A percentile compares a stretch with the other conserved stretches of the same genome.
Conservation (phyloP, 2,888 invertebrate species). For the Pinctada fucata region DNA sequence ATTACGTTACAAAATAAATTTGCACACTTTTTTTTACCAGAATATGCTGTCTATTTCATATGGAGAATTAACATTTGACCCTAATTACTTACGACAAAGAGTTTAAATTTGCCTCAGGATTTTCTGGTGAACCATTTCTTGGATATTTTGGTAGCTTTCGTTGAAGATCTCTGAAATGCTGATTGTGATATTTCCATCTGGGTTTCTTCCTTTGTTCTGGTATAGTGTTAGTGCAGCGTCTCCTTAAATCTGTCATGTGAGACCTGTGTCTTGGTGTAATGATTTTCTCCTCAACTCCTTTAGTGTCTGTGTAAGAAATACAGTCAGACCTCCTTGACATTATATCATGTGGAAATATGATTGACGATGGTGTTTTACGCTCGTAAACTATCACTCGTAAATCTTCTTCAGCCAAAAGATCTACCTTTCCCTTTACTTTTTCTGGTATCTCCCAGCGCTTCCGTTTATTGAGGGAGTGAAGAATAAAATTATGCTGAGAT, state of each 20-base stretch:
- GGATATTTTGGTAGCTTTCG: not conserved
- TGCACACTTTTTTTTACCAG: not conserved
- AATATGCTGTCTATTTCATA: not conserved
- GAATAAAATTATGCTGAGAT: not conserved
- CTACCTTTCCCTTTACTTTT: not conserved
- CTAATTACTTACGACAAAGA: not conserved
- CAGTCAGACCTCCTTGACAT: not conserved
- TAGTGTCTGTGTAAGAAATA: not conserved
- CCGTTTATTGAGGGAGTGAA: not conserved
- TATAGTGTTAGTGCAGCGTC: not conserved
- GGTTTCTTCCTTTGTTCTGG: not conserved
- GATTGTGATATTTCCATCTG: not conserved
- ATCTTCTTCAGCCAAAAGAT: not conserved
- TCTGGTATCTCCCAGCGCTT: not conserved
- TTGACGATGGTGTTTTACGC: not conserved
- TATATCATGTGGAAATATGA: not conserved
- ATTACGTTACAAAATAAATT: no score
- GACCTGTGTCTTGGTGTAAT: not conserved
- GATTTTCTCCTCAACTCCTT: not conserved
- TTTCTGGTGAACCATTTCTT: not conserved
- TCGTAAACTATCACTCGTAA: not conserved
- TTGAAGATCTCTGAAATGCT: not conserved
- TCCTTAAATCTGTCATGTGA: not conserved
- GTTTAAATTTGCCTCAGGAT: not conserved
- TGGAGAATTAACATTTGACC: not conserved